Base-by-base conservation (phyloP, 35 echinoderm and acorn worm genomes). In the Strongylocentrotus purpuratus region DNA sequence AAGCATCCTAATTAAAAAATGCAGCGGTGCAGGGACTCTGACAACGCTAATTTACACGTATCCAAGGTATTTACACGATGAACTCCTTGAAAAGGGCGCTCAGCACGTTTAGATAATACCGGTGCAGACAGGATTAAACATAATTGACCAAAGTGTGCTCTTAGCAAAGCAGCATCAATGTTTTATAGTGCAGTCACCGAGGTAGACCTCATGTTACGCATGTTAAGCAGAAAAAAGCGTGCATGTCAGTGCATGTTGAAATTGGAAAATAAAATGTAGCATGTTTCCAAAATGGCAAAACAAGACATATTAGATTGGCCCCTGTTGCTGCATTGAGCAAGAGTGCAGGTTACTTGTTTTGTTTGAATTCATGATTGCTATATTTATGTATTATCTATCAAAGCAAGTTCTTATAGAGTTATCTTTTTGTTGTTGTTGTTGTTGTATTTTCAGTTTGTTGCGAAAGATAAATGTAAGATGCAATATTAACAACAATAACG, bases 101-200 rank as follows among this genome's bases (percentile, higher is more conserved):
- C 65, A 8, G 65, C 65, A 78, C 65, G 65, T 78, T 78, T 78
- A 78, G 22, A 78, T 78, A 78, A 78, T 78, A 28, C 65, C 8
- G 65, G 65, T 18, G 65, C 65, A 78, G 65, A 78, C 65, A 78
- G 22, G 20, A 78, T 78, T 78, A 78, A 28, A 7, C 65, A 28
- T 78, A 78, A 78, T 78, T 78, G 65, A 78, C 22, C 65, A 28
- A n/a, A 78, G 65, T 78, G 65, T 78, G 65, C 65, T 78, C 25
- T 20, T 28, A 28, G 7, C 65, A 78, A 28, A 78, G 65, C 65
- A 78, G 20, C 65, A 78, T 28, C 65, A 78, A 78, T 78, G 65
- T 78, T 55, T 55, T 78, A 78, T 78, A 78, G 65, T 78, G 65
- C 65, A 78, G 65, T 78, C 65, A 78, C 65, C 65, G 7, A 78